phyloP scores from a whole-genome alignment of 2,113 vertebrate species.

The Capra hircus region DNA sequence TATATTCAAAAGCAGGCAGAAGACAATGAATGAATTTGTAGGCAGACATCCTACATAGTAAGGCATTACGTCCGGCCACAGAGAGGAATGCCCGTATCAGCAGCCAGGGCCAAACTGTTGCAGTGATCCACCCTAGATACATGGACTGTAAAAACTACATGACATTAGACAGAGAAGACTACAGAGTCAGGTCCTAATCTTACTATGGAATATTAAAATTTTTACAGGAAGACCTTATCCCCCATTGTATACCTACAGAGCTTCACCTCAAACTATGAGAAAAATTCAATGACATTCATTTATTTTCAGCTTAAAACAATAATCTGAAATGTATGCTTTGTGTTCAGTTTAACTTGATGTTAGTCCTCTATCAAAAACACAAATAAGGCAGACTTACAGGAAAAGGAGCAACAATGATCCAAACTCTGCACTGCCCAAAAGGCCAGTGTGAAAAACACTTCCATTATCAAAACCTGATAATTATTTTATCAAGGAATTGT shows the following conservation, averaged over 20 bases:
- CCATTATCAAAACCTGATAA: neutral
- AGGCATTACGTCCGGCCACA: neutral
- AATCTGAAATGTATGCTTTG: neutral
- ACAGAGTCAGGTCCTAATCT: neutral
- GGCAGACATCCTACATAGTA: neutral
- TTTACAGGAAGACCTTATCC: neutral
- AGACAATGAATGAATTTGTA: neutral
- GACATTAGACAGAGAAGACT: neutral
- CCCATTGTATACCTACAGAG: neutral
- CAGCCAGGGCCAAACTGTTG: neutral
- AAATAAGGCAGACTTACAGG: neutral
- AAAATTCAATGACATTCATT: neutral
- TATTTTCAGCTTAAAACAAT: neutral
- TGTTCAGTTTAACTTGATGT: neutral
- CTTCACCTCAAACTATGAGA: neutral
- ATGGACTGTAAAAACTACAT: neutral
- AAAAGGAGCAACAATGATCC: neutral
- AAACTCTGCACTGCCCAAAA: neutral
- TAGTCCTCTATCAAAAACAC: neutral
- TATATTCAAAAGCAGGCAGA: neutral
- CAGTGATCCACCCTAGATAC: neutral
- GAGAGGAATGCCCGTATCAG: neutral
- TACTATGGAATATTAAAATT: neutral
- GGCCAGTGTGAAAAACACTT: neutral
- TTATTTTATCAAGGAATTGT: neutral